Percentiles rank a stretch among this genome's conserved stretches.
These are phyloP conservation scores for Hermodice carunculata DNA, from an alignment of 2,888 invertebrate species.

Conservation along the genomic window DNA sequence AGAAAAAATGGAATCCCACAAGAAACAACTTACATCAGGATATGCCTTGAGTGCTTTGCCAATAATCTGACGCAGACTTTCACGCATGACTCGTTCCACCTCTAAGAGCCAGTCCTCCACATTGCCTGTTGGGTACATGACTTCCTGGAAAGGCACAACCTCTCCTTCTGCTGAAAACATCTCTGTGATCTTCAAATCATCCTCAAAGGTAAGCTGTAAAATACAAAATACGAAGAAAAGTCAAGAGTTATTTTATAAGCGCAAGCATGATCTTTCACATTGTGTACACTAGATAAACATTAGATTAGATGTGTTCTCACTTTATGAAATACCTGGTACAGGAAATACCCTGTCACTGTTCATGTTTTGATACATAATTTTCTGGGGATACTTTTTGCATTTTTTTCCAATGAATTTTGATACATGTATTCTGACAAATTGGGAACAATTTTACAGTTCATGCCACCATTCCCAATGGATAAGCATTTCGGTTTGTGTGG, in stretches of 20 bases:
- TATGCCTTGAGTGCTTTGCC: conserved; percentile 72
- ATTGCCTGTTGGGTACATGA: conserved; percentile 79
- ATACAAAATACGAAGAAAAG: conserved; percentile 14
- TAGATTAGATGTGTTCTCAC: no score
- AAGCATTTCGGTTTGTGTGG: no score
- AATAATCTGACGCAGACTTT: conserved; percentile 74
- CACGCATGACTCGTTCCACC: conserved; percentile 80
- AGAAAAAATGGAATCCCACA: no score
- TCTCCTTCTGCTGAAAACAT: conserved; percentile 86
- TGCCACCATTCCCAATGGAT: no score
- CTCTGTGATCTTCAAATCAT: conserved; percentile 78
- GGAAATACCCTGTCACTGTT: no score
- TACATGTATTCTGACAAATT: no score
- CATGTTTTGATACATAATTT: no score
- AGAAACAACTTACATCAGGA: conserved; percentile 50
- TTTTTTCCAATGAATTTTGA: no score
- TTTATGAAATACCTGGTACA: no score
- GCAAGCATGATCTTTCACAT: neutral
- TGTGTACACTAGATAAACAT: no score
- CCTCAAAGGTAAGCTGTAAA: conserved; percentile 74
- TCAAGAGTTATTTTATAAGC: neutral
- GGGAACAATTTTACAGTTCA: no score
- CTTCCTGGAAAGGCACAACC: conserved; percentile 77
- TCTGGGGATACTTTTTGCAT: no score
- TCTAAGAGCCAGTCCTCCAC: conserved; percentile 82